Evolutionary conservation across 1,140 invertebrate species (phyloP), one percentile per base, ranked within the genome.

Genomic region (Medauroidea extradentata): DNA sequence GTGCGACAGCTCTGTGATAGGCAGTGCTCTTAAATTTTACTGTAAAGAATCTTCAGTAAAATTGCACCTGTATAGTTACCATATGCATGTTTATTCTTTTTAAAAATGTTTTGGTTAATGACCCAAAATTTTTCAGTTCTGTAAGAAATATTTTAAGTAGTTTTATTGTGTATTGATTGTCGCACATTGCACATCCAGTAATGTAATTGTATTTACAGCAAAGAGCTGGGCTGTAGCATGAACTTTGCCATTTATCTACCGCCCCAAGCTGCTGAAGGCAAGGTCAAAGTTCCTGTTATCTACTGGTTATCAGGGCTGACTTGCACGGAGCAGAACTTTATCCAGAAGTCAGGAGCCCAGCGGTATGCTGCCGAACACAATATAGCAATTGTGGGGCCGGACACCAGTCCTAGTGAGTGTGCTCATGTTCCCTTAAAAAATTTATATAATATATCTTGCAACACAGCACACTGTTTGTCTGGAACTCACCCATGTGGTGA

Each of bases 261-360:
- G 53, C 85, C 91, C 0, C 81, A 89, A 67, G 81, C 83, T 13
- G 86, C 89, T 56, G 78, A 81, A 51, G 79, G 79, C 14, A 34
- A 34, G 29, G 29, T 34, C 29, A 85, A 86, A 65, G 75, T 89
- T 21, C 93, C 95, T 29, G 90, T 96, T 7, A 81, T 99, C 3
- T 98, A 94, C 73, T 99, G 89, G 81, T 78, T 99, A 0, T 98
- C 96, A 48, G 96, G 96, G 11, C 77, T 99, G 5, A 94, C 91
- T 0, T 99, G 96, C 72, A 96, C 86, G 24, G 96, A 99, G 74
- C 86, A 93, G 67, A 99, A 99, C 79, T 98, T 98, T 72, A 90
- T 98, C 50, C 86, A 91, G 51, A 99, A 99, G 79, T 85, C 94
- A 49, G 96, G 95, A 38, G 88, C 90, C 63, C 97, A 99, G 79